phyloP scores from a whole-genome alignment of 2,113 vertebrate species.

The Heliornis fulica region DNA sequence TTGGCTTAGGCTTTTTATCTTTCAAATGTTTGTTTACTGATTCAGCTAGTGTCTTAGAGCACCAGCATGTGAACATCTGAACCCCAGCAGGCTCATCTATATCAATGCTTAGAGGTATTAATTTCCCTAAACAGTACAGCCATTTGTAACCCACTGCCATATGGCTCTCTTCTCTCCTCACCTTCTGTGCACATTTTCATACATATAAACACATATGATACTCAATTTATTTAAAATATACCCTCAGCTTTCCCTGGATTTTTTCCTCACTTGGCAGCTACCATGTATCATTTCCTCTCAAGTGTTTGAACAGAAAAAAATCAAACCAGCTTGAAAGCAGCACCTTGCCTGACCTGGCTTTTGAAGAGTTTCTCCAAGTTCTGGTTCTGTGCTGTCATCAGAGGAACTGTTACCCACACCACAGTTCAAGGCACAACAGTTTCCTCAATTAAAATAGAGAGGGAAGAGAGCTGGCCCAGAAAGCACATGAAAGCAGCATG shows the following conservation, averaged over 20 bases:
- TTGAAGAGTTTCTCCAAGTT: background rate
- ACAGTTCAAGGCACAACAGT: background rate
- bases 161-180: background rate
- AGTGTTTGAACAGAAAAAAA: background rate
- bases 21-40: background rate
- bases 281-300: background rate
- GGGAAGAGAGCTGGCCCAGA: background rate
- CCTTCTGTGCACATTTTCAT: background rate
- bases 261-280: background rate
- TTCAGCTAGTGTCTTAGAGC: background rate
- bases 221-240: background rate
- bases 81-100: background rate
- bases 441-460: background rate
- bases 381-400: background rate
- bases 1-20: background rate
- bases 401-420: background rate
- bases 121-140: background rate
- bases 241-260: background rate
- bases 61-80: background rate
- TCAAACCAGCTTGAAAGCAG: background rate
- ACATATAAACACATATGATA: background rate
- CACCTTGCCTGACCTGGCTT: background rate
- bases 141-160: background rate
- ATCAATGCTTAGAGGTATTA: background rate
- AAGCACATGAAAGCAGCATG: fast-evolving